Percentiles rank a stretch among this genome's conserved stretches.
These are phyloP conservation scores for Vespertilio murinus DNA, from an alignment of 2,797 vertebrate species.

Conservation along the genomic window DNA sequence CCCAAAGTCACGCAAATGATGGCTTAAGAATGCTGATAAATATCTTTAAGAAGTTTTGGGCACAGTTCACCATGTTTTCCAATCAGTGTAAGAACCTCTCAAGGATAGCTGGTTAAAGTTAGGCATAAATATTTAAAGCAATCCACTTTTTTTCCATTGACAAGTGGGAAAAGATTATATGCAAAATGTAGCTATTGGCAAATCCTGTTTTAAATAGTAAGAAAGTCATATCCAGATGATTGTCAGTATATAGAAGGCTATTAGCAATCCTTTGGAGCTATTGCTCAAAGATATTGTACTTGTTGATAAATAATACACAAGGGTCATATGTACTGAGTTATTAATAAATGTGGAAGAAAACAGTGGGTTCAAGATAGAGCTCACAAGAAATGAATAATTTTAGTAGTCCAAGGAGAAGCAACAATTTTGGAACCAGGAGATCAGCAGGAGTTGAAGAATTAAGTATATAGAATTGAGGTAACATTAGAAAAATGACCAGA, in stretches of 20 bases:
- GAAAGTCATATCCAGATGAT: not conserved
- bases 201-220: not conserved
- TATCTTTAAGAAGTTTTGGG: constrained; percentile 54
- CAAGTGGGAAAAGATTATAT: not conserved
- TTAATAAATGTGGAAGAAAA: not conserved
- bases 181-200: not conserved
- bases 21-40: constrained; percentile 65
- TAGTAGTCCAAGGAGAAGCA: not conserved
- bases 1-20: constrained; percentile 66
- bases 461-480: not conserved
- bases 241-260: not conserved
- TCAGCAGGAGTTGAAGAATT: not conserved
- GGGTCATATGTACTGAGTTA: not conserved
- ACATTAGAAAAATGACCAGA: not conserved
- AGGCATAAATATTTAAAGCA: constrained; percentile 20
- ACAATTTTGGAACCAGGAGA: not conserved
- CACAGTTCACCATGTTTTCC: not conserved
- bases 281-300: not conserved
- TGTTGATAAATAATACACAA: not conserved
- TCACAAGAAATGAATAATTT: not conserved
- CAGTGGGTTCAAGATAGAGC: not conserved
- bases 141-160: not conserved
- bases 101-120: not conserved
- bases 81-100: not conserved
- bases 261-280: not conserved